A percentile compares a stretch with the other conserved stretches of the same genome.
These are phyloP conservation scores for Megalonaias nervosa DNA, from an alignment of 1,140 invertebrate genomes.

Conservation along the genomic window DNA sequence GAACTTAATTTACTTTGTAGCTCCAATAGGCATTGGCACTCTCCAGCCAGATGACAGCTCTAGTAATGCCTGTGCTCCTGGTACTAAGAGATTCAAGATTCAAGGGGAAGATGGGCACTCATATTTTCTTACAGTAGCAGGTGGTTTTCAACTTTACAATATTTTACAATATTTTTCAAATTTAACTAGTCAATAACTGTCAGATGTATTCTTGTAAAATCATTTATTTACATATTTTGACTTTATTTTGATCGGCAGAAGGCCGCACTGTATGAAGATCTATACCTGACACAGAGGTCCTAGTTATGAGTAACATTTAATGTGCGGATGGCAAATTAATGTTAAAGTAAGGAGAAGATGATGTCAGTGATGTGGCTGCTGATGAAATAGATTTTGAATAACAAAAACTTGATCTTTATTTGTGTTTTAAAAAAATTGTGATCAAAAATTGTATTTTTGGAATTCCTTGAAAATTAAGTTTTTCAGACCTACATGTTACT, in stretches of 20 bases:
- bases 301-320: slow-evolving; percentile 2
- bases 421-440: no score
- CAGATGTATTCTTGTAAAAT: not conserved
- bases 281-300: slow-evolving; percentile 2
- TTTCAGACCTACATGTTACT: no score
- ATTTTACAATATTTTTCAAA: not conserved
- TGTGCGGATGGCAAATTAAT: not conserved
- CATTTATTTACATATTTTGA: not conserved
- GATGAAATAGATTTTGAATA: no score
- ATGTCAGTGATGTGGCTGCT: no score
- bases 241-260: not conserved
- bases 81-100: slow-evolving; percentile 56
- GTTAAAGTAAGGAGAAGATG: no score
- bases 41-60: slow-evolving; percentile 11
- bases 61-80: slow-evolving; percentile 36
- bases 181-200: not conserved
- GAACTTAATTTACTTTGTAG: not conserved
- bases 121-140: slow-evolving; percentile 60
- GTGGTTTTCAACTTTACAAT: slow-evolving; percentile 18
- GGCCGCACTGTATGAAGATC: slow-evolving; percentile 1
- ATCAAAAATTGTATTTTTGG: no score
- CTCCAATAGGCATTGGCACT: slow-evolving; percentile 20
- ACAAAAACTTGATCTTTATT: no score
- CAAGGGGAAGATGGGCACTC: slow-evolving; percentile 65
- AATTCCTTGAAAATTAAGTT: no score